Base-by-base conservation (phyloP, 2,888 invertebrate genomes). In the Drosophila borealis region DNA sequence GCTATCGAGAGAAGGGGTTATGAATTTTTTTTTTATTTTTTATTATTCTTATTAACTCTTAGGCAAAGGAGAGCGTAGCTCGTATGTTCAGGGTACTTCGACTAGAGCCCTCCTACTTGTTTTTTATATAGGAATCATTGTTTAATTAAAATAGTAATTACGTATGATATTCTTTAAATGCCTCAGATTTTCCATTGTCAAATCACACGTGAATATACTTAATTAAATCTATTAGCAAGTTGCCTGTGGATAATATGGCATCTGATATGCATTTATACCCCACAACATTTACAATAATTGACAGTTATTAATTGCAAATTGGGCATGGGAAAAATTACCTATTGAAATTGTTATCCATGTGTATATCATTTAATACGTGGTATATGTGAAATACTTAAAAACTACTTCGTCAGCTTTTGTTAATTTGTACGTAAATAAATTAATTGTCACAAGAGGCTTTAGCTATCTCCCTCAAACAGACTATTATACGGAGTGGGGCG, bases 341-440 rank as follows among this genome's bases (percentile, higher is more conserved):
- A 34, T 17, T 34, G n/a, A 57, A 41, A 14, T 37, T 19, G 5
- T 8, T 50, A 50, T 49, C 33, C n/a, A 33, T 21, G 14, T n/a
- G 14, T n/a, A 21, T 34, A 14, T 9, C 1, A 19, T n/a, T 42
- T 36, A 36, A 70, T 45, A 33, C 9, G 2, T 11, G 17, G 34
- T 17, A 33, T 33, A 45, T 56, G 44, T 51, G 14, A 51, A 42
- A n/a, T 39, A 10, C 1, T 29, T 36, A 65, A 8, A 36, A 44
- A 57, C 57, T 48, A 50, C 54, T 48, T 73, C 19, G 74, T 50
- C 56, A 67, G 68, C 46, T 42, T 37, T 68, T 57, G 51, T 65
- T 78, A 74, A 78, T 53, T 66, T 74, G 19, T 59, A 78, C 57
- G 68, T 74, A 69, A 84, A 75, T 67, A 78, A 70, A 81, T 70